Evolutionary conservation across 2,888 invertebrate species (phyloP).

Genomic region (Pandemis corylana): DNA sequence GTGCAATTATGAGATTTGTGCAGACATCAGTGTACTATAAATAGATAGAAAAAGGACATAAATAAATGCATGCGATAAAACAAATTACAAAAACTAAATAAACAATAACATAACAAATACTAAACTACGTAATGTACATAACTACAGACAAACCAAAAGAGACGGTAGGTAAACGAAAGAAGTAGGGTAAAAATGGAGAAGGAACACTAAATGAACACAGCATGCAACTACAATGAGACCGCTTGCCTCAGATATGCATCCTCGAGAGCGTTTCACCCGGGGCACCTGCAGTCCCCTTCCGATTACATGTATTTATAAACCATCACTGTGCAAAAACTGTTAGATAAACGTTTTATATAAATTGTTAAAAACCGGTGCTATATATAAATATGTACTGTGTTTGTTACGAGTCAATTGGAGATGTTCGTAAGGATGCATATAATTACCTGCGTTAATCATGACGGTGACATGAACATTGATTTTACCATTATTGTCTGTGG

Average conservation of each 20-base stretch:
- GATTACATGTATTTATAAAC: slow-evolving; percentile 63
- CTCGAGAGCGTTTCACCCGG: slow-evolving; percentile 70
- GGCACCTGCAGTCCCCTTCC: slow-evolving; percentile 69
- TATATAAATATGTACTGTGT: slow-evolving; percentile 49
- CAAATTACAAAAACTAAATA: slow-evolving; percentile 34
- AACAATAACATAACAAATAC: slow-evolving; percentile 16
- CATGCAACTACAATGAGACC: slow-evolving; percentile 71
- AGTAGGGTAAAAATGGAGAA: slow-evolving; percentile 19
- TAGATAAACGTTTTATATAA: slow-evolving; percentile 69
- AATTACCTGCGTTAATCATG: slow-evolving; percentile 90
- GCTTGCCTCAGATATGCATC: slow-evolving; percentile 84
- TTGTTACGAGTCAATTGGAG: slow-evolving; percentile 48
- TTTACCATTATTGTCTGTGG: slow-evolving; percentile 92
- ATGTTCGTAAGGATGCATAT: slow-evolving; percentile 83
- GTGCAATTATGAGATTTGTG: not conserved
- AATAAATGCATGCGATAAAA: slow-evolving; percentile 42
- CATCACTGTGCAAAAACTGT: slow-evolving; percentile 80
- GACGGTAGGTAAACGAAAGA: not conserved
- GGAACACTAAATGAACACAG: slow-evolving; percentile 45
- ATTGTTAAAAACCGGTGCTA: slow-evolving; percentile 58
- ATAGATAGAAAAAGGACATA: slow-evolving; percentile 24
- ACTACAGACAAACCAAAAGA: slow-evolving; percentile 25
- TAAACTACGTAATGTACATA: slow-evolving; percentile 35
- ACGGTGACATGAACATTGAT: slow-evolving; percentile 95
- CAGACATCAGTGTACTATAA: slow-evolving; percentile 21